phyloP scores from a whole-genome alignment of 2,888 invertebrate species.

The Rhagophthalmus giganteus region DNA sequence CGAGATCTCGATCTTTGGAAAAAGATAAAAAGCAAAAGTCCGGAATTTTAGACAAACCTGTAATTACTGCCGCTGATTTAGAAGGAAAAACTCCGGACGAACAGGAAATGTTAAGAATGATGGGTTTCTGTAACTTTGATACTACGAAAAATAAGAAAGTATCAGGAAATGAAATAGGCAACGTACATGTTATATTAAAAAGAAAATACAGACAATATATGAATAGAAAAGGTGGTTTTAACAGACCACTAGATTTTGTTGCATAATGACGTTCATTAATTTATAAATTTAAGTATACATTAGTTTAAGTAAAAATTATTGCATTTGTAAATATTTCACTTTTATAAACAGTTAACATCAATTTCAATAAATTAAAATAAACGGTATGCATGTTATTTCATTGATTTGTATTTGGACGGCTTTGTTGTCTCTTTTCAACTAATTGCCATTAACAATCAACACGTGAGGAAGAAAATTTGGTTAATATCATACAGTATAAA shows the following conservation, averaged over 20 bases:
- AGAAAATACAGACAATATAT: slow-evolving; percentile 98
- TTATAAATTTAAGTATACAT: too few species aligned
- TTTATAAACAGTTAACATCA: too few species aligned
- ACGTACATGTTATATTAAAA: slow-evolving; percentile 93
- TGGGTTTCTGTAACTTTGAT: slow-evolving; percentile 97
- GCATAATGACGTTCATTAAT: too few species aligned
- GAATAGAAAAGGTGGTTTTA: slow-evolving; percentile 99
- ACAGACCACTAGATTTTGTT: slow-evolving; percentile 95
- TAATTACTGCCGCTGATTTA: slow-evolving; percentile 79
- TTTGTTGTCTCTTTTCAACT: too few species aligned
- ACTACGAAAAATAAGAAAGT: slow-evolving; percentile 96
- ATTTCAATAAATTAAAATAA: too few species aligned
- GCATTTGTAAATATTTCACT: too few species aligned
- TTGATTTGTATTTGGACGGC: too few species aligned
- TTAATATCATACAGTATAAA: too few species aligned
- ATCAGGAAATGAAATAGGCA: slow-evolving; percentile 90
- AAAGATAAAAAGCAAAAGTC: slow-evolving; percentile 43
- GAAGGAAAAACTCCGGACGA: slow-evolving; percentile 90
- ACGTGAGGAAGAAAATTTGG: too few species aligned
- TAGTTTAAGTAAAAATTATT: neutral
- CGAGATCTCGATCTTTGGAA: slow-evolving; percentile 45
- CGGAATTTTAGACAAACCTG: slow-evolving; percentile 57
- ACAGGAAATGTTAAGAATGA: slow-evolving; percentile 91
- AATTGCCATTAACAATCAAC: too few species aligned
- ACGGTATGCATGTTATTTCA: neutral